Evolutionary conservation across 2,797 vertebrate genomes (phyloP).

Genomic region (Catharus ustulatus): DNA sequence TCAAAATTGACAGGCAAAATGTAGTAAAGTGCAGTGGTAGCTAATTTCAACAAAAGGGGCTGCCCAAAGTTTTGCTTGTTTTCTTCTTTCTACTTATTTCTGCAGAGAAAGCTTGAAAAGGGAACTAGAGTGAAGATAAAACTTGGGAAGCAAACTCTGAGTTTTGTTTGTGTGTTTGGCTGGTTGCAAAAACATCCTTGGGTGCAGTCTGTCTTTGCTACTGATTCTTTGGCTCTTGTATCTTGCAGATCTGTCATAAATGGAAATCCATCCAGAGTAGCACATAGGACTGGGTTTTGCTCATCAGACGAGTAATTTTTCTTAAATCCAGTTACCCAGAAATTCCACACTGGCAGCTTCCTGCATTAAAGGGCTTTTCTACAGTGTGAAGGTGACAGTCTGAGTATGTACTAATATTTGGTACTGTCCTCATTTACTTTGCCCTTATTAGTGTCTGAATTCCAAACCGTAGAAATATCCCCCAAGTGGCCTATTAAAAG

Average conservation of each 20-base stretch:
- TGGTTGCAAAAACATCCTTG: background rate
- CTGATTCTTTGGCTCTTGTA: background rate
- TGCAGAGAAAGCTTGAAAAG: background rate
- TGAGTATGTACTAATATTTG: background rate
- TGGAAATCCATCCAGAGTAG: background rate
- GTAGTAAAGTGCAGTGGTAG: background rate
- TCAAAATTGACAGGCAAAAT: background rate
- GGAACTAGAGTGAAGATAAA: background rate
- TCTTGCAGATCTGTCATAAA: background rate
- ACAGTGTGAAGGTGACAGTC: slow-evolving; percentile 26
- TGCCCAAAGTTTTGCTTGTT: background rate
- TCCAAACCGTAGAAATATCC: background rate
- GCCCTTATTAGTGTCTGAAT: slow-evolving; percentile 30
- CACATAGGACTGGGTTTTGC: background rate
- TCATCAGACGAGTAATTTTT: background rate
- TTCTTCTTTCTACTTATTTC: background rate
- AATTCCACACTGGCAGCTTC: background rate
- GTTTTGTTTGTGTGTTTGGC: background rate
- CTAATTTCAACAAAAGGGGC: background rate
- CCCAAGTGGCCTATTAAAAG: background rate
- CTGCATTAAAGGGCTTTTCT: background rate
- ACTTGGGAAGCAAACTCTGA: background rate
- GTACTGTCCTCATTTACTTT: slow-evolving; percentile 14
- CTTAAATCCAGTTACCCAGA: background rate
- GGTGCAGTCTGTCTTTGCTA: background rate